Evolutionary conservation across 2,888 invertebrate species (phyloP).

Genomic region (Cosmia pyralina): DNA sequence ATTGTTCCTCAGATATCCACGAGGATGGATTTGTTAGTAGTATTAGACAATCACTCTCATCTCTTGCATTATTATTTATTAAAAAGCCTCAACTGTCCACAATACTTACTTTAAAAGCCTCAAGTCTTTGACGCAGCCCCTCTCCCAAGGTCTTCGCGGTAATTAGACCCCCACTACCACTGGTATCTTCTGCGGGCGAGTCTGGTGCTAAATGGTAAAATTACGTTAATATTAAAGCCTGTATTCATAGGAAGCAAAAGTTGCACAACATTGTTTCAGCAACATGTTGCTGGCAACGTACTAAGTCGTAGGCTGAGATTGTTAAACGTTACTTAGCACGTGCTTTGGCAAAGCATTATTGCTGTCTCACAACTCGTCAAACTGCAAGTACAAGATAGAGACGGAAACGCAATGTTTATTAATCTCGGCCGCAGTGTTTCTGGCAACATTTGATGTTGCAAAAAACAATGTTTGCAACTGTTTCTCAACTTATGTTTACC

Average conservation of each 20-base stretch:
- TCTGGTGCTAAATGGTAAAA: slow-evolving; percentile 71
- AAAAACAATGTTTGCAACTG: background rate
- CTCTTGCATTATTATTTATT: background rate
- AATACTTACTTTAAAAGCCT: slow-evolving; percentile 91
- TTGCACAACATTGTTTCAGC: background rate
- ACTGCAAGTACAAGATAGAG: background rate
- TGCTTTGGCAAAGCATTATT: background rate
- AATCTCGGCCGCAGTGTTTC: background rate
- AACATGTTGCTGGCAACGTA: background rate
- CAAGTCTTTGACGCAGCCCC: slow-evolving; percentile 95
- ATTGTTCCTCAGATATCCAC: background rate
- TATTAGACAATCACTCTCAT: background rate
- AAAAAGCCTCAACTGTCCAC: background rate
- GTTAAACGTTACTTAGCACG: background rate
- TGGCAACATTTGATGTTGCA: background rate
- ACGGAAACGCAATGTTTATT: background rate
- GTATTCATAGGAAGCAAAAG: background rate
- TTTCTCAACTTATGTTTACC: background rate
- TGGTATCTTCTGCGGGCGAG: slow-evolving; percentile 66
- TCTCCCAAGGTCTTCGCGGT: slow-evolving; percentile 91
- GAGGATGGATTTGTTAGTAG: background rate
- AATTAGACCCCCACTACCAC: slow-evolving; percentile 73
- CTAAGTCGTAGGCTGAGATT: background rate
- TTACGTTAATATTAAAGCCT: background rate
- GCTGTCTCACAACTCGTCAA: background rate